A percentile compares a stretch with the other conserved stretches of the same genome.
Evolutionary conservation across 2,888 invertebrate genomes (phyloP).

Genomic region (Macropis europaea): DNA sequence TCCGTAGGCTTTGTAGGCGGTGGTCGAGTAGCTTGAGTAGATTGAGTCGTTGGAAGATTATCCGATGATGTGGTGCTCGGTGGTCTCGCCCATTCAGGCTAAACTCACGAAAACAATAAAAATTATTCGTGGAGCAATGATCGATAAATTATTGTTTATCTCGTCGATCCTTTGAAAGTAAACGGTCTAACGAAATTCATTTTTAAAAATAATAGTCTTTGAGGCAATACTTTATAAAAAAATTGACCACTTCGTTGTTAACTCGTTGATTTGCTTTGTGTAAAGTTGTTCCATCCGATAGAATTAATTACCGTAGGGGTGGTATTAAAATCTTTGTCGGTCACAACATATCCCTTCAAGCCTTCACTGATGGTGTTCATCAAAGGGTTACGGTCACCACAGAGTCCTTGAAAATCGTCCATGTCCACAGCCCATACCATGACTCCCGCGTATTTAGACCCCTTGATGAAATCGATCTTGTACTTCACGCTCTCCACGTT

Average conservation of each 20-base stretch:
- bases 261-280: background rate
- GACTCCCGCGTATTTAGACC: constrained; percentile 91
- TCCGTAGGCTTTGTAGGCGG: constrained; percentile 5
- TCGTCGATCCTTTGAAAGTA: background rate
- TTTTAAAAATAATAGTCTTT: background rate
- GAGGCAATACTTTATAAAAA: background rate
- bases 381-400: constrained; percentile 88
- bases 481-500: constrained; percentile 90
- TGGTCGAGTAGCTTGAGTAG: background rate
- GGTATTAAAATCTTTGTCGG: constrained; percentile 83
- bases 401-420: constrained; percentile 93
- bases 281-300: too few species aligned
- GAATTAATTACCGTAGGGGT: constrained; percentile 82
- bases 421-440: constrained; percentile 97
- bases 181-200: background rate
- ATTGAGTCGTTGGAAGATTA: constrained; percentile 21
- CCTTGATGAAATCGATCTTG: constrained; percentile 94
- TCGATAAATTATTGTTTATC: background rate
- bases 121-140: background rate
- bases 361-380: constrained; percentile 87
- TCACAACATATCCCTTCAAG: constrained; percentile 83
- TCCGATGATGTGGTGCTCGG: constrained; percentile 83
- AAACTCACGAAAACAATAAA: constrained; percentile 54
- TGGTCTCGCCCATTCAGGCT: constrained; percentile 92
- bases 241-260: background rate